Evolutionary conservation across 2,888 invertebrate genomes (phyloP).

Genomic region (Cryptosula pallasiana): DNA sequence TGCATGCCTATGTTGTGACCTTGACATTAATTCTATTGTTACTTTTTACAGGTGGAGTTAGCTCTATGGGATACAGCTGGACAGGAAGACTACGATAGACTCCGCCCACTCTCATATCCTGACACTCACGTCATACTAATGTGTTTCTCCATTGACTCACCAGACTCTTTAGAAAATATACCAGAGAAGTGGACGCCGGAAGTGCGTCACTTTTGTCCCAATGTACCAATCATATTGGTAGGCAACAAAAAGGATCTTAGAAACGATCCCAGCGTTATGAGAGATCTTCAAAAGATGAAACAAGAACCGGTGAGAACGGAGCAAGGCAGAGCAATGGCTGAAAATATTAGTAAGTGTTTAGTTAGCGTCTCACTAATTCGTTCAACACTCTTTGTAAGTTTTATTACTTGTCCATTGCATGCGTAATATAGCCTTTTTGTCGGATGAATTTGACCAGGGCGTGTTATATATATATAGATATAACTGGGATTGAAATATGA

Average conservation of each 20-base stretch:
- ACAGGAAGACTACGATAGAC: constrained; percentile 93
- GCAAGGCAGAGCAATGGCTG: constrained; percentile 70
- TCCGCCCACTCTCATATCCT: constrained; percentile 90
- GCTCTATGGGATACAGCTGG: constrained; percentile 90
- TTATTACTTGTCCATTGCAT: too few species aligned
- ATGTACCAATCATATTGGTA: constrained; percentile 96
- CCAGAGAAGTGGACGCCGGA: constrained; percentile 99
- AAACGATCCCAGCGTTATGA: constrained; percentile 54
- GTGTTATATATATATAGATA: background rate
- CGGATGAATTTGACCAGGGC: too few species aligned
- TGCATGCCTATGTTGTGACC: too few species aligned
- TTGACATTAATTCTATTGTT: too few species aligned
- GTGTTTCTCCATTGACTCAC: constrained; percentile 99
- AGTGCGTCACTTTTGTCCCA: constrained; percentile 88
- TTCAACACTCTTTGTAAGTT: too few species aligned
- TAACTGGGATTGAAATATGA: background rate
- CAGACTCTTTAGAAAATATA: constrained; percentile 97
- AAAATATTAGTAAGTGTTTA: constrained; percentile 15
- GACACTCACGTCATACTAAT: constrained; percentile 98
- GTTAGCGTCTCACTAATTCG: too few species aligned
- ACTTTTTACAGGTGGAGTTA: constrained; percentile 51
- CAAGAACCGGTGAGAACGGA: constrained; percentile 96
- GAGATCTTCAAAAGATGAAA: constrained; percentile 86
- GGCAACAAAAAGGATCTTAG: constrained; percentile 76
- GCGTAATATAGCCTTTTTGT: too few species aligned